Evolutionary conservation across 2,888 invertebrate genomes (phyloP), one percentile per base, ranked within the genome.

Genomic region (Toxonevra muliebris): DNA sequence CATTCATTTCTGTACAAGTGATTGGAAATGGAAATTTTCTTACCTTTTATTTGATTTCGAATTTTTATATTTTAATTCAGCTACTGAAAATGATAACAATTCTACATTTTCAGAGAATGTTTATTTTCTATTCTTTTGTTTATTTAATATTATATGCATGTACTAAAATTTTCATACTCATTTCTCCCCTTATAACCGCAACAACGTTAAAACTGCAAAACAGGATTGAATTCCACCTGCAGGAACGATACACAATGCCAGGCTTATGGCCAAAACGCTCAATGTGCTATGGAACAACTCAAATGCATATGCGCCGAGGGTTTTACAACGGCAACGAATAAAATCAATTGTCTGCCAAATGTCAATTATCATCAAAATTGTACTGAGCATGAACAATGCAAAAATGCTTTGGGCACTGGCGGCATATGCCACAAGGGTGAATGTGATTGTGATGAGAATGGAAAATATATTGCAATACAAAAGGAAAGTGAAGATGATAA

Each of bases 391-490:
- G 61, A 69, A 11, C 79, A 80, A 60, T 80, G 80, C 65, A 68
- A 72, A 4, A 55, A 61, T 7, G 70, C 69, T 17, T 66, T 78
- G 45, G 80, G 80, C 48, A 58, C 61, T 9, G 79, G 78, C 11
- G 75, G 72, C 0, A 55, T 54, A 41, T 80, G 80, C 60, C 48
- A 67, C 8, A 70, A 70, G 40, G 75, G 71, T 15, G 20, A 61
- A 3, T 80, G 80, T 65, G 57, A 72, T 11, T 80, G 80, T 69
- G 73, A 71, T n/a, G 69, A 58, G 11, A 71, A 73, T n/a, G 75
- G 77, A 54, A 71, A 69, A 45, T 66, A 68, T 1, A 60, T 69
- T 13, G 61, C 72, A 8, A 17, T 53, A 5, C 30, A 30, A 30
- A 30, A 69, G 62, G 10, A 68, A 61, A 17, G 11, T 55, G 10